These are phyloP conservation scores for Calvadosia cruxmelitensis DNA, from an alignment of 30 jellyfish, hydroid and myxozoan genomes.

Conservation along the genomic window DNA sequence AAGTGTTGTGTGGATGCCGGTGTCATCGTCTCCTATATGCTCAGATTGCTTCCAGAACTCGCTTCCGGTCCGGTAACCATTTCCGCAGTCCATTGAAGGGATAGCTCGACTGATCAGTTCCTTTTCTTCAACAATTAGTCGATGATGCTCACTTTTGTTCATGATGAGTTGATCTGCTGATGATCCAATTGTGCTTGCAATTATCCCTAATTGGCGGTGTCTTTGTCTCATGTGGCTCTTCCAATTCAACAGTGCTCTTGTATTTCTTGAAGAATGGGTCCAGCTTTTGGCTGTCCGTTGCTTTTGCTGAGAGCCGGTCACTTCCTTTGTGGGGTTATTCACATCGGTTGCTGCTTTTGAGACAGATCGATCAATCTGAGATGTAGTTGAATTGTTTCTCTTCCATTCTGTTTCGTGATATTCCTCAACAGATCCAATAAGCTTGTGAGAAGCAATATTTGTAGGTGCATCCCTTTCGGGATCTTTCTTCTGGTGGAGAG, in stretches of 20 bases:
- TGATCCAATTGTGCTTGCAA: slow-evolving; percentile 42
- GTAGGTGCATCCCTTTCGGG: too few species aligned
- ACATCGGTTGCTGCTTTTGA: too few species aligned
- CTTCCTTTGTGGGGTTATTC: too few species aligned
- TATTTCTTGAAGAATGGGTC: slow-evolving; percentile 20
- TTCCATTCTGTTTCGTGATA: neutral
- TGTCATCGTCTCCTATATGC: slow-evolving; percentile 49
- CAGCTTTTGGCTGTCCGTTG: neutral
- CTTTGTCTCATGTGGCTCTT: slow-evolving; percentile 63
- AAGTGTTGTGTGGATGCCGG: slow-evolving; percentile 58
- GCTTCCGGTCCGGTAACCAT: slow-evolving; percentile 88
- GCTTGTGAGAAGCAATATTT: neutral
- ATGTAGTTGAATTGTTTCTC: too few species aligned
- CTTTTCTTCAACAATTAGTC: slow-evolving; percentile 65
- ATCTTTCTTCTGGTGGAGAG: too few species aligned
- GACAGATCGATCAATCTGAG: too few species aligned
- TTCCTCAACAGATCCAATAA: neutral
- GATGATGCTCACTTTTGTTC: slow-evolving; percentile 64
- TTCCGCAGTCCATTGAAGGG: slow-evolving; percentile 79
- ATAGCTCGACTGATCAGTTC: slow-evolving; percentile 70
- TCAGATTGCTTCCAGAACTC: slow-evolving; percentile 97
- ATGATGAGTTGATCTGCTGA: slow-evolving; percentile 54
- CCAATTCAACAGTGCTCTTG: slow-evolving; percentile 77
- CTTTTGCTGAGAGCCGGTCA: too few species aligned
- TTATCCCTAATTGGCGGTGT: slow-evolving; percentile 33